Evolutionary conservation across 2,113 vertebrate species (phyloP).

Genomic region (Pagrus major): DNA sequence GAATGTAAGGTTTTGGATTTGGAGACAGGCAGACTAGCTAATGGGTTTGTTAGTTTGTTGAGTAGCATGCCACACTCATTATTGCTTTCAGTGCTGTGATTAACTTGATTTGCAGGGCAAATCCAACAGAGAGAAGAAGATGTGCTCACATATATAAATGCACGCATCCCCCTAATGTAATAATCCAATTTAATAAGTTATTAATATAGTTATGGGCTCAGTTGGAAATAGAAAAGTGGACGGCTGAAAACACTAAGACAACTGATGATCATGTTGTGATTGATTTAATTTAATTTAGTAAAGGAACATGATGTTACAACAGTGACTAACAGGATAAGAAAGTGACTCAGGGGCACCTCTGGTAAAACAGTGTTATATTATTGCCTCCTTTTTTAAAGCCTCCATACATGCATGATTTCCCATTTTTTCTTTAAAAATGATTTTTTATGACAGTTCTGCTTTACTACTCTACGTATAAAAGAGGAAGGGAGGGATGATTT

Average conservation of each 20-base stretch:
- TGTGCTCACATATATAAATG: constrained; percentile 78
- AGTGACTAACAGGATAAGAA: constrained; percentile 69
- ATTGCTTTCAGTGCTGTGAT: constrained; percentile 82
- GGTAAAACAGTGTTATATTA: constrained; percentile 32
- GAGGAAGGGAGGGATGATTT: constrained; percentile 1
- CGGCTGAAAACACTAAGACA: constrained; percentile 63
- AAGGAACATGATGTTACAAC: constrained; percentile 72
- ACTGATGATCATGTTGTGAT: constrained; percentile 70
- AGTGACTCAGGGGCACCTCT: constrained; percentile 58
- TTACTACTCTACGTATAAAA: constrained; percentile 55
- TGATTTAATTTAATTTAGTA: constrained; percentile 73
- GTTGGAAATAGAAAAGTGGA: constrained; percentile 77
- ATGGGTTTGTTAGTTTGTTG: constrained; percentile 85
- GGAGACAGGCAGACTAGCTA: constrained; percentile 79
- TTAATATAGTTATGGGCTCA: constrained; percentile 79
- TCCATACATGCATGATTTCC: constrained; percentile 41
- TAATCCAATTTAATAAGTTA: constrained; percentile 84
- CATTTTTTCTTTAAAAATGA: constrained; percentile 60
- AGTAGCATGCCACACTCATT: constrained; percentile 83
- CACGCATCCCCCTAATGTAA: constrained; percentile 80
- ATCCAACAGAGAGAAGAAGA: constrained; percentile 80
- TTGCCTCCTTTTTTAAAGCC: constrained; percentile 35
- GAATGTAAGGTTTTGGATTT: constrained; percentile 84
- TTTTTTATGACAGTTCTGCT: constrained; percentile 56
- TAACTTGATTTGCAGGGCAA: constrained; percentile 83